These are phyloP conservation scores for Monochamus alternatus DNA, from an alignment of 2,888 invertebrate genomes.

Conservation along the genomic window DNA sequence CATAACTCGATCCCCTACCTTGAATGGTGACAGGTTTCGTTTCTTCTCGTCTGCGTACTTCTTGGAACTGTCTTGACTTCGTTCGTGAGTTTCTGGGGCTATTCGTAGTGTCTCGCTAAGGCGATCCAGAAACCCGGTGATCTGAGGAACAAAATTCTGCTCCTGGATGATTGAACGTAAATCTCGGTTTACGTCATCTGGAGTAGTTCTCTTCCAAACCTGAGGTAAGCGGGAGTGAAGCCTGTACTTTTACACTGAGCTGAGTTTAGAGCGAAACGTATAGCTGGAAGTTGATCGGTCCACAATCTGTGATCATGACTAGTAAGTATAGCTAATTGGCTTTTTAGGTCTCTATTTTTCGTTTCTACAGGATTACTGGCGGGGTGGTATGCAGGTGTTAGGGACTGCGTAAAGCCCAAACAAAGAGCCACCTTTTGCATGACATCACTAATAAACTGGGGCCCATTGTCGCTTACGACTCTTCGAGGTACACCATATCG, in stretches of 20 bases:
- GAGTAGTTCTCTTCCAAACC: constrained; percentile 15
- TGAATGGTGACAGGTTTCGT: neutral
- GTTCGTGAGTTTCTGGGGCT: neutral
- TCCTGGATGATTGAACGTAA: constrained; percentile 8
- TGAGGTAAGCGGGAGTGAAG: constrained; percentile 60
- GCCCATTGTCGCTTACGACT: constrained; percentile 60
- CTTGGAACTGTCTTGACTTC: neutral
- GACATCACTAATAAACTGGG: constrained; percentile 58
- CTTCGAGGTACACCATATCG: constrained; percentile 60
- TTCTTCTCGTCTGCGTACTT: neutral
- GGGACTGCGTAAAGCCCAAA: constrained; percentile 53
- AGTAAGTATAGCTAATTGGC: constrained; percentile 17
- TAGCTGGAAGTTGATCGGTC: constrained; percentile 28
- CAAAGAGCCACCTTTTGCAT: constrained; percentile 15
- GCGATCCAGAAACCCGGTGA: neutral
- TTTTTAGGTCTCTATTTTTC: constrained; percentile 13
- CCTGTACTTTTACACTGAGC: constrained; percentile 45
- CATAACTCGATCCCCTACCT: constrained; percentile 23
- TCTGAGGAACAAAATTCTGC: constrained; percentile 14
- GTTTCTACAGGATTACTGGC: constrained; percentile 10
- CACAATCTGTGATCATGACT: neutral
- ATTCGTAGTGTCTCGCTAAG: neutral
- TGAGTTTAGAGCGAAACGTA: constrained; percentile 66
- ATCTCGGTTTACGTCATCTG: constrained; percentile 18
- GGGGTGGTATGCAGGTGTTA: constrained; percentile 52